These are phyloP conservation scores for Ichneumon xanthorius DNA, from an alignment of 2,888 invertebrate genomes.

Conservation along the genomic window DNA sequence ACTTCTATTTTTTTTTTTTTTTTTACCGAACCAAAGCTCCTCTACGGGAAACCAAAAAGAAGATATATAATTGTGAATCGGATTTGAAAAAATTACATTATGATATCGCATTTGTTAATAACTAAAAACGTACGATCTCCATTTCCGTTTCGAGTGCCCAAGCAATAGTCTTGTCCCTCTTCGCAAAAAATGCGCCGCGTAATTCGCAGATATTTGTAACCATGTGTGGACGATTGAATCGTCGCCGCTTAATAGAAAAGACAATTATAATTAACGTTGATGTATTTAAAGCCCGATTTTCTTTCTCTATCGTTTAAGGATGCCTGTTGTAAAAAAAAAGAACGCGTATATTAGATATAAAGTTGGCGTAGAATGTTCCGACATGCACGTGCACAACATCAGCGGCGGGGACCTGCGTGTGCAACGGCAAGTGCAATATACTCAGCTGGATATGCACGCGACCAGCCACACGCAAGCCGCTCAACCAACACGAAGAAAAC, in stretches of 20 bases:
- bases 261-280: background rate
- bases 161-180: too few species aligned
- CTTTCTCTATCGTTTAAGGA: background rate
- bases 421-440: constrained; percentile 6
- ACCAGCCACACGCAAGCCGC: constrained; percentile 5
- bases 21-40: too few species aligned
- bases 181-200: too few species aligned
- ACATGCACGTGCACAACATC: background rate
- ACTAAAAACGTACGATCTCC: background rate
- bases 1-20: too few species aligned
- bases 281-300: background rate
- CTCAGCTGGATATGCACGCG: constrained; percentile 8
- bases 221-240: background rate
- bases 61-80: too few species aligned
- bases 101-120: too few species aligned
- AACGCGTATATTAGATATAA: background rate
- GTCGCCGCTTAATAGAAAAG: background rate
- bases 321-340: background rate
- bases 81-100: too few species aligned
- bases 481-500: constrained; percentile 56
- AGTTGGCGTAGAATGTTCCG: background rate
- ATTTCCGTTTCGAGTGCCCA: background rate
- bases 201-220: background rate
- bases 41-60: too few species aligned
- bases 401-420: background rate